A percentile compares a stretch with the other conserved stretches of the same genome.
Conservation (phyloP, 1,140 invertebrate species). For the Sarcophaga bullata region DNA sequence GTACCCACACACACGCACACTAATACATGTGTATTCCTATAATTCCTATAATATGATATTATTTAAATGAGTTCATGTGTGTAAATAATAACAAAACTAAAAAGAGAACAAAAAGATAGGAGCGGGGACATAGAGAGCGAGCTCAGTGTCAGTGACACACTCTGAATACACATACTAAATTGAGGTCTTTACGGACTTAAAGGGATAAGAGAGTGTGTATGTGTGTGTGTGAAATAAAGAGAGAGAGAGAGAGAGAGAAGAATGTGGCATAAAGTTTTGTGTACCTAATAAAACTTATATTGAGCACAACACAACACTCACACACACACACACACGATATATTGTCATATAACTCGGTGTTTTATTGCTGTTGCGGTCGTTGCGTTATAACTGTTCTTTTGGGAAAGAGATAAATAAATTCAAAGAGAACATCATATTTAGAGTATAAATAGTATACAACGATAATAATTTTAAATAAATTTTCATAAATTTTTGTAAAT, state of each 20-base stretch:
- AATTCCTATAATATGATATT: too few relatives aligned
- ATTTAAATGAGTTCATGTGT: too few relatives aligned
- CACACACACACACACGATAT: not conserved
- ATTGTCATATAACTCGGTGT: too few relatives aligned
- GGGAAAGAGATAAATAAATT: not conserved
- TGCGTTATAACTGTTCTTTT: slow-evolving; percentile 41
- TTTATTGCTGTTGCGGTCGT: not conserved
- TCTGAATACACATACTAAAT: not conserved
- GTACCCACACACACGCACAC: not conserved
- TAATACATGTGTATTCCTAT: not conserved
- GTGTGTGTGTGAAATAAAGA: too few relatives aligned
- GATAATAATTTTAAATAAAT: slow-evolving; percentile 18
- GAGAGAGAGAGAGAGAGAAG: too few relatives aligned
- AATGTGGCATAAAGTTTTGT: not conserved
- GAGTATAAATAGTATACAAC: not conserved
- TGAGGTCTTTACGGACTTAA: not conserved
- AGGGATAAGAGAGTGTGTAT: too few relatives aligned
- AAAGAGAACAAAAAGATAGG: too few relatives aligned
- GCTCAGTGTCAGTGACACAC: not conserved
- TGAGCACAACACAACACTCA: too few relatives aligned
- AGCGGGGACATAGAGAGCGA: not conserved
- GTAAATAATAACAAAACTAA: too few relatives aligned
- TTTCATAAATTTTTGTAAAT: not conserved
- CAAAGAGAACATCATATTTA: slow-evolving; percentile 27
- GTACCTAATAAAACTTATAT: not conserved